A percentile compares a stretch with the other conserved stretches of the same genome.
These are phyloP conservation scores for Engystomops pustulosus DNA, from an alignment of 2,113 vertebrate genomes.

Conservation along the genomic window DNA sequence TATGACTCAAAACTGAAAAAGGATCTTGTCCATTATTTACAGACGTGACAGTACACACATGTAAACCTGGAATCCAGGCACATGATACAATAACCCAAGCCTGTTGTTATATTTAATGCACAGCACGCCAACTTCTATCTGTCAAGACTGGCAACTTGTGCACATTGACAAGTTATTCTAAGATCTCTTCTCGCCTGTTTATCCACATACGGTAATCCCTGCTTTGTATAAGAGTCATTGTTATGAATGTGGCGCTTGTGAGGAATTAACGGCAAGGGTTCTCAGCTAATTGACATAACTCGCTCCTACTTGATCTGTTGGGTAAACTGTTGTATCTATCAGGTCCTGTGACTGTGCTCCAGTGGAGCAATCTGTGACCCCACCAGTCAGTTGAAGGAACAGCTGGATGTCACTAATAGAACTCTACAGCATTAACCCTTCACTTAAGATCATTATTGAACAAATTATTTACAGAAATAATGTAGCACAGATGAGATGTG, in stretches of 20 bases:
- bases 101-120: slow-evolving; percentile 8
- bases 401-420: slow-evolving; percentile 53
- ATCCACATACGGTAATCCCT: slow-evolving; percentile 48
- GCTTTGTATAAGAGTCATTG: slow-evolving; percentile 41
- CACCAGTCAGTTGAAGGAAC: slow-evolving; percentile 43
- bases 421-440: not conserved
- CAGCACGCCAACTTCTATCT: slow-evolving; percentile 35
- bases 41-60: not conserved
- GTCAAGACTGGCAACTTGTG: slow-evolving; percentile 40
- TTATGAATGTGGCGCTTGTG: slow-evolving; percentile 44
- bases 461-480: not conserved
- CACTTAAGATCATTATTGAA: not conserved
- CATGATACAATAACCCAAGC: not conserved
- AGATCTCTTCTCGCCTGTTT: slow-evolving; percentile 43
- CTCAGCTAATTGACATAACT: slow-evolving; percentile 54
- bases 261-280: slow-evolving; percentile 44
- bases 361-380: slow-evolving; percentile 34
- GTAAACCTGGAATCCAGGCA: not conserved
- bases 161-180: slow-evolving; percentile 36
- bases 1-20: too few species aligned
- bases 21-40: not conserved
- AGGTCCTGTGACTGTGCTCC: slow-evolving; percentile 16
- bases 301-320: slow-evolving; percentile 24
- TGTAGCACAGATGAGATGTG: too few species aligned
- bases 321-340: slow-evolving; percentile 51